Evolutionary conservation across 2,113 vertebrate genomes (phyloP).

Genomic region (Rafetus swinhoei): DNA sequence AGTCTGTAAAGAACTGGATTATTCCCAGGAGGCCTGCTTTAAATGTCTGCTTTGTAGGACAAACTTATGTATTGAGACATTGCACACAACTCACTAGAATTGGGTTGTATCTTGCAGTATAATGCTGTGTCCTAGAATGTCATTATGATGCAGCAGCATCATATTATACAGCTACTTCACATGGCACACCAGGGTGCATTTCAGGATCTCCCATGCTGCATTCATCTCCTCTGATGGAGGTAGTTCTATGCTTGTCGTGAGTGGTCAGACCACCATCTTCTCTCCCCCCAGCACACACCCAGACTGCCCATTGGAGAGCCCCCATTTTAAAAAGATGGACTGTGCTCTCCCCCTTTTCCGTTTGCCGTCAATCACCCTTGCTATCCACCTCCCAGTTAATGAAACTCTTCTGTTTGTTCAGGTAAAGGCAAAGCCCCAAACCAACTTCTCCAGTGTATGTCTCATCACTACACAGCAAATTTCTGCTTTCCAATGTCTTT

Average conservation of each 20-base stretch:
- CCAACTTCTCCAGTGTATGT: not conserved
- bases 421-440: not conserved
- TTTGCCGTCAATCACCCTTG: not conserved
- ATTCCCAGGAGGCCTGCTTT: not conserved
- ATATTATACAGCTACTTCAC: accelerated
- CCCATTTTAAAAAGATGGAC: not conserved
- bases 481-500: not conserved
- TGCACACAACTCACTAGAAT: not conserved
- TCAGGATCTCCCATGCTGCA: not conserved
- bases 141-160: not conserved
- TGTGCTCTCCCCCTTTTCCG: not conserved
- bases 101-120: not conserved
- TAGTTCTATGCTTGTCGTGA: not conserved
- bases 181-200: not conserved
- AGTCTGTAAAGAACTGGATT: not conserved
- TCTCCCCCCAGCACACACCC: not conserved
- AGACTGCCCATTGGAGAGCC: not conserved
- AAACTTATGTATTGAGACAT: not conserved
- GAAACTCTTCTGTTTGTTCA: not conserved
- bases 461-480: not conserved
- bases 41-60: not conserved
- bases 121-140: accelerated
- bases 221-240: not conserved
- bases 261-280: not conserved
- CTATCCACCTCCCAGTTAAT: not conserved